Percentiles rank a stretch among this genome's conserved stretches.
phyloP scores from a whole-genome alignment of 2,888 invertebrate genomes.

The Xylota segnis region DNA sequence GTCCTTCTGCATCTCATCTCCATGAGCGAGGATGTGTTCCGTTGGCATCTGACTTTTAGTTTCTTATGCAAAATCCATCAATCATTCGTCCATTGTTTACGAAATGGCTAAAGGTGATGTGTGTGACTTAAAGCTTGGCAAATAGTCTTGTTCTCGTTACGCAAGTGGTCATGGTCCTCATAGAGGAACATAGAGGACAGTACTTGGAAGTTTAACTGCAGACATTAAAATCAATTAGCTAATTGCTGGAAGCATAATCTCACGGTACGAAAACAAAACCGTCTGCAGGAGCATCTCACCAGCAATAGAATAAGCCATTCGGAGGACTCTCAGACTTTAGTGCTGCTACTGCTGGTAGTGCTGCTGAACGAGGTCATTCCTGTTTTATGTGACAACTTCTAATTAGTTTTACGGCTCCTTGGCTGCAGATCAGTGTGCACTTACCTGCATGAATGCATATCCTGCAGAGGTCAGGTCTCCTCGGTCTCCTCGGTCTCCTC shows the following conservation, averaged over 20 bases:
- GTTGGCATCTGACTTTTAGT: conserved; percentile 55
- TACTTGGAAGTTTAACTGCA: conserved; percentile 43
- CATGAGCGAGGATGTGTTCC: conserved; percentile 27
- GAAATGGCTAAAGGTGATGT: not conserved
- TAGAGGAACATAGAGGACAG: not conserved
- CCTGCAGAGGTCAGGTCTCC: not conserved
- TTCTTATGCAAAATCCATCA: conserved; percentile 75
- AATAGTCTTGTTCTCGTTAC: conserved; percentile 53
- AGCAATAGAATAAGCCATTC: not conserved
- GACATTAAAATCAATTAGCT: conserved; percentile 73
- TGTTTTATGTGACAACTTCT: conserved; percentile 69
- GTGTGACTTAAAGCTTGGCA: conserved; percentile 54
- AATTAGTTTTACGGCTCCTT: conserved; percentile 73
- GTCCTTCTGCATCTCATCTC: conserved; percentile 37
- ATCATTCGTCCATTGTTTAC: conserved; percentile 49
- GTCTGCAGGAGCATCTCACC: not conserved
- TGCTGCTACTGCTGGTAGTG: not conserved
- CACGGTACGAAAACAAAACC: conserved; percentile 50
- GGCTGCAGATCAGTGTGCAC: conserved; percentile 51
- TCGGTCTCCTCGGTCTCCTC: too few relatives aligned
- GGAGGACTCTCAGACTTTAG: not conserved
- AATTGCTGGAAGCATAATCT: conserved; percentile 66
- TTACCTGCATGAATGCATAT: conserved; percentile 51
- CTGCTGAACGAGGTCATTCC: conserved; percentile 46
- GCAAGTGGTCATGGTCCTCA: conserved; percentile 31